phyloP scores from a whole-genome alignment of 2,113 vertebrate species.

The Pteruthius melanotis region DNA sequence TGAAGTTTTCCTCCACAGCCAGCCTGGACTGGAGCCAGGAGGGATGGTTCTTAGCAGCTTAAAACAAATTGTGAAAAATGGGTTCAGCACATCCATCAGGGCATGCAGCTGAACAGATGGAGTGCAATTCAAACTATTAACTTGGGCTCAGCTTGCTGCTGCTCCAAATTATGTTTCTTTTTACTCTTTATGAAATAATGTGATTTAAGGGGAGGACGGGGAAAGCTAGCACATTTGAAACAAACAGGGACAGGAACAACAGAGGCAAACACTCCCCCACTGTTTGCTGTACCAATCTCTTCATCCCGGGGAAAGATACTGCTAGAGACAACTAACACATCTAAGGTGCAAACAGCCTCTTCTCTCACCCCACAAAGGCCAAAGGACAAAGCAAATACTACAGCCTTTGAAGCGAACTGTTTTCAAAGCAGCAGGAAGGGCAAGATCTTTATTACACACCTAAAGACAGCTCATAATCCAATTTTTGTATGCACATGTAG shows the following conservation, averaged over 20 bases:
- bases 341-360: not conserved
- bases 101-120: constrained; percentile 73
- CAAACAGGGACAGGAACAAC: not conserved
- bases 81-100: constrained; percentile 69
- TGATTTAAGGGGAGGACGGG: constrained; percentile 10
- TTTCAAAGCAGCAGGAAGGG: constrained; percentile 4
- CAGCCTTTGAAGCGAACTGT: constrained; percentile 20
- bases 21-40: constrained; percentile 64
- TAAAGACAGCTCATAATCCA: not conserved
- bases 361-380: not conserved
- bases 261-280: constrained; percentile 3
- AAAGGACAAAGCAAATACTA: constrained; percentile 17
- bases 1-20: constrained; percentile 27
- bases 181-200: constrained; percentile 68
- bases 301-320: not conserved
- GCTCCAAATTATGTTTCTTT: constrained; percentile 72
- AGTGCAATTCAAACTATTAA: constrained; percentile 73
- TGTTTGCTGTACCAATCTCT: constrained; percentile 12
- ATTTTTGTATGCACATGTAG: not conserved
- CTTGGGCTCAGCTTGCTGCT: constrained; percentile 64
- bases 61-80: constrained; percentile 77
- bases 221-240: not conserved
- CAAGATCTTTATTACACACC: not conserved
- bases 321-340: not conserved
- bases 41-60: constrained; percentile 65